These are phyloP conservation scores for Pantherophis guttatus DNA, from an alignment of 2,113 vertebrate genomes.

Conservation along the genomic window DNA sequence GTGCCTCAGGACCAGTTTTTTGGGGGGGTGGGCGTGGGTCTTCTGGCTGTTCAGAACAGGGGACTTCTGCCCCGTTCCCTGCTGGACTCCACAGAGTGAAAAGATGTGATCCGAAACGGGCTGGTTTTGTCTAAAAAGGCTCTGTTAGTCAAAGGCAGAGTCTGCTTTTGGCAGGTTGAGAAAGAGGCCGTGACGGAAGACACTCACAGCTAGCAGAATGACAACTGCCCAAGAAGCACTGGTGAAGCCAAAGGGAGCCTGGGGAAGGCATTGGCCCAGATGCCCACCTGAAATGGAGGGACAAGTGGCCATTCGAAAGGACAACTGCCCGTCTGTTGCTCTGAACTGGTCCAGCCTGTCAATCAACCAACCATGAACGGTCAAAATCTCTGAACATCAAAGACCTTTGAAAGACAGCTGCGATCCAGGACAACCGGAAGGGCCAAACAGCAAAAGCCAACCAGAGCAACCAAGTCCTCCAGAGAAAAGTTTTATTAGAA, in stretches of 20 bases:
- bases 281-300: background rate
- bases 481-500: background rate
- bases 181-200: background rate
- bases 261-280: background rate
- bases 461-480: background rate
- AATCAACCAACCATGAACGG: background rate
- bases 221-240: background rate
- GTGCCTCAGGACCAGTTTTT: background rate
- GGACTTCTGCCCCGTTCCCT: background rate
- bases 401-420: background rate
- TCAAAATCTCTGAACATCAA: background rate
- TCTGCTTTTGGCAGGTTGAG: background rate
- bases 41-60: too few species aligned
- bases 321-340: background rate
- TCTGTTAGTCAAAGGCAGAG: background rate
- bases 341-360: background rate
- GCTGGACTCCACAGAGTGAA: background rate
- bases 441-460: background rate
- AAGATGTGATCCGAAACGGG: rapidly evolving
- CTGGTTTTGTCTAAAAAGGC: background rate
- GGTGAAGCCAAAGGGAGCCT: background rate
- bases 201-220: background rate
- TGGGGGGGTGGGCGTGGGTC: too few species aligned
- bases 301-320: background rate
- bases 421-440: background rate